These are phyloP conservation scores for Pseudococcus longispinus DNA, from an alignment of 2,888 invertebrate genomes.

Conservation along the genomic window DNA sequence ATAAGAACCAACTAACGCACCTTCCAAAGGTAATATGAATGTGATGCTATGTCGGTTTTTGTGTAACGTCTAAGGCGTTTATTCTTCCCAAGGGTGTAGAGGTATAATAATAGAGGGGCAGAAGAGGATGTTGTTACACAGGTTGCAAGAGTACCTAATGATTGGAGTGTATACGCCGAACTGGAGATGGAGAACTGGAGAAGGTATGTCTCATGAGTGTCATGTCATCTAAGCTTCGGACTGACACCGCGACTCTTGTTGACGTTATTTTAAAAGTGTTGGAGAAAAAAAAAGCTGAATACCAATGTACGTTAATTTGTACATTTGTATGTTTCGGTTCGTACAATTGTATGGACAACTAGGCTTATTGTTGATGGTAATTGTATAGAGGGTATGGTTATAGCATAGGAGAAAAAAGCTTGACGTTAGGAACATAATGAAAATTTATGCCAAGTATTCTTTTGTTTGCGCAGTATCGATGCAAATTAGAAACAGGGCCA, in stretches of 20 bases:
- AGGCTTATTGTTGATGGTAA: background rate
- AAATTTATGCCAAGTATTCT: constrained; percentile 19
- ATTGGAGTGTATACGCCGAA: background rate
- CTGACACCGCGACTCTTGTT: constrained; percentile 9
- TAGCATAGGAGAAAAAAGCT: background rate
- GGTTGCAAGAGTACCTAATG: constrained; percentile 35
- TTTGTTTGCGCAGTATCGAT: background rate
- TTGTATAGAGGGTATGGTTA: background rate
- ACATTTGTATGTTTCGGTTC: background rate
- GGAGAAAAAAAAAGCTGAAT: constrained; percentile 4
- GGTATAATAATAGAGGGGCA: background rate
- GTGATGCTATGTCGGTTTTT: constrained; percentile 40
- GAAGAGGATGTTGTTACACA: constrained; percentile 33
- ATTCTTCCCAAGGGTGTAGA: background rate
- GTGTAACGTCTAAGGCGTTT: background rate
- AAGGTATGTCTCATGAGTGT: constrained; percentile 42
- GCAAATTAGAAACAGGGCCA: background rate
- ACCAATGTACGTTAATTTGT: constrained; percentile 20
- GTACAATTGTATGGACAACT: background rate
- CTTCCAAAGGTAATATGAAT: constrained; percentile 36
- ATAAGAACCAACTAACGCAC: constrained; percentile 20
- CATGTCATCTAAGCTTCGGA: constrained; percentile 17
- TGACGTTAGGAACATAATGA: background rate
- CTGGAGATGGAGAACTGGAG: background rate
- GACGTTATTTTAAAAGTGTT: background rate